Base-by-base conservation (phyloP, 2,888 invertebrate species). In the Oeneis ivallda region DNA sequence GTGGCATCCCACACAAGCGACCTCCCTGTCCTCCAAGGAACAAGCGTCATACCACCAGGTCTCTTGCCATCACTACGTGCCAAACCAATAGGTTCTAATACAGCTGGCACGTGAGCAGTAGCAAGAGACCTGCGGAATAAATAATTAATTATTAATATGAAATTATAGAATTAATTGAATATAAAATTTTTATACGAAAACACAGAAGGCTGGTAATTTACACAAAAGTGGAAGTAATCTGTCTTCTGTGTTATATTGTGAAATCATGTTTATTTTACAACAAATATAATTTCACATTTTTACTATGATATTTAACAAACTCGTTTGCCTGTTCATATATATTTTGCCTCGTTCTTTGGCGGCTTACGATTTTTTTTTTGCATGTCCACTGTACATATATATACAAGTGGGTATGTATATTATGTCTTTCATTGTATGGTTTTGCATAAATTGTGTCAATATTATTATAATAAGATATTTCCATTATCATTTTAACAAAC, bases 311-410 rank as follows among this genome's bases (percentile, higher is more conserved):
- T 1, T 26, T 26, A 26, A 26, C 26, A 26, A 26, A 64, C 71
- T 70, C 71, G 71, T 72, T 72, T 62, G 65, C 52, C 26, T 26
- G 26, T 26, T 2, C 26, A 26, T 4, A 67, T 68, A 64, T 71
- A 69, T 76, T 76, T 73, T 11, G 67, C 70, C 71, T 71, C 70
- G 70, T 66, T 68, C 45, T 58, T 58, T 26, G 45, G 70, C 65
- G 65, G 70, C 68, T 70, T 70, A 70, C 65, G 58, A 58, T 34
- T 71, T 71, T 69, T 74, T 70, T 71, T 74, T 74, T 74, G 65
- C 64, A 70, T 57, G 57, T 58, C 39, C n/a, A 68, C 49, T 64
- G 49, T 50, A 34, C 62, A 52, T 13, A 13, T 64, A 52, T 50
- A 34, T 64, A 52, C 32, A 13, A 52, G 13, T 52, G 13, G 32